Evolutionary conservation across 2,888 invertebrate species (phyloP).

Genomic region (Habroteleia sp.): DNA sequence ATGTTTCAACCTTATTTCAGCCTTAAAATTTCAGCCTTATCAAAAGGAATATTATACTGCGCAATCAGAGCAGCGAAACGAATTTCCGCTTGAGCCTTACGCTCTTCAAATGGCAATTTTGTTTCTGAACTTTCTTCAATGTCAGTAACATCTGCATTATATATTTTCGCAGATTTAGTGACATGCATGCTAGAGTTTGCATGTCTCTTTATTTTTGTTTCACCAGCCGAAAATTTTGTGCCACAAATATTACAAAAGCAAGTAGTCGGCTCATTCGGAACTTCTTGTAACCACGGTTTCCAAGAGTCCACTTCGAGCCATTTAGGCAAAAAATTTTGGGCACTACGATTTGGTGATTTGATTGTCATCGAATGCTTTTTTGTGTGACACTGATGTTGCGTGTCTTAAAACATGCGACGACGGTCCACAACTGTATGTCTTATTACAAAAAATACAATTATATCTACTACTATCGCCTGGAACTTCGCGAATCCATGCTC

Average conservation of each 20-base stretch:
- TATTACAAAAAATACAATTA: conserved; percentile 12
- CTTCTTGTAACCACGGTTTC: conserved; percentile 25
- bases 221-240: conserved; percentile 1
- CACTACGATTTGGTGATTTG: background rate
- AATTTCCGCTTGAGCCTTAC: conserved; percentile 34
- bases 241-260: conserved; percentile 9
- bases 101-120: background rate
- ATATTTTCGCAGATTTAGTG: background rate
- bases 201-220: background rate
- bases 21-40: too few species aligned
- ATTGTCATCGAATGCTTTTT: background rate
- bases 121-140: background rate
- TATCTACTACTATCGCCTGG: background rate
- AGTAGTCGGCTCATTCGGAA: background rate
- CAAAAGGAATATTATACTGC: conserved; percentile 40
- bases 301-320: conserved; percentile 9
- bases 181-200: background rate
- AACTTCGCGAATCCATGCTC: conserved; percentile 14
- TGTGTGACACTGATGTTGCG: background rate
- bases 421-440: background rate
- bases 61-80: conserved; percentile 36
- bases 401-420: conserved; percentile 12
- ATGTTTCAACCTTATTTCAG: too few species aligned
- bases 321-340: conserved; percentile 18
- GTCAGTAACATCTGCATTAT: background rate